phyloP scores from a whole-genome alignment of 2,888 invertebrate species.

The Eledone cirrhosa region DNA sequence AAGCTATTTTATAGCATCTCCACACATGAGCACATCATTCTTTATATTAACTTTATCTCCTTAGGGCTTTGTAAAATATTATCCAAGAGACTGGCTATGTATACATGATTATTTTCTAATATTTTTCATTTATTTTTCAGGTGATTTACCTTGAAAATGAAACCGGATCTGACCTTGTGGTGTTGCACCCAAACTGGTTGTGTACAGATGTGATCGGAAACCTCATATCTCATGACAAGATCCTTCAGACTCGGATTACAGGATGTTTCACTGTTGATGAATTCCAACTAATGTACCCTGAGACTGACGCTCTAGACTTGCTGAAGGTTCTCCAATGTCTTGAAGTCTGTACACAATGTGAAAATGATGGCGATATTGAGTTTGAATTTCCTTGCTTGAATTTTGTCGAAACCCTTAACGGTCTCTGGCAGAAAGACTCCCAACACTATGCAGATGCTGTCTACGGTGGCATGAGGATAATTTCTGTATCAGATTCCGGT shows the following conservation, averaged over 20 bases:
- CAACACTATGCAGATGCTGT: slow-evolving; percentile 65
- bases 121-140: slow-evolving; percentile 60
- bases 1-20: no score
- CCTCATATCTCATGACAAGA: slow-evolving; percentile 70
- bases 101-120: no score
- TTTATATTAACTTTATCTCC: no score
- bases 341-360: slow-evolving; percentile 77
- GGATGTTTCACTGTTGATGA: slow-evolving; percentile 80
- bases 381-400: slow-evolving; percentile 80
- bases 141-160: slow-evolving; percentile 73
- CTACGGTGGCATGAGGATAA: slow-evolving; percentile 75
- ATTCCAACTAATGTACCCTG: slow-evolving; percentile 77
- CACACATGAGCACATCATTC: no score
- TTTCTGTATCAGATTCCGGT: slow-evolving; percentile 68
- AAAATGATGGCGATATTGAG: slow-evolving; percentile 77
- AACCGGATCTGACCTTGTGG: slow-evolving; percentile 72
- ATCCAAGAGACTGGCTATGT: no score
- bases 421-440: slow-evolving; percentile 74
- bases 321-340: slow-evolving; percentile 76
- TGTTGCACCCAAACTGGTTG: slow-evolving; percentile 76
- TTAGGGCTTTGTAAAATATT: no score
- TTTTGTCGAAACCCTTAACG: slow-evolving; percentile 74
- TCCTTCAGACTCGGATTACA: slow-evolving; percentile 64
- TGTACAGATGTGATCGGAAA: slow-evolving; percentile 76
- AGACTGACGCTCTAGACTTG: slow-evolving; percentile 76